Evolutionary conservation across 2,888 invertebrate genomes (phyloP).

Genomic region (Camptogramma bilineatum): DNA sequence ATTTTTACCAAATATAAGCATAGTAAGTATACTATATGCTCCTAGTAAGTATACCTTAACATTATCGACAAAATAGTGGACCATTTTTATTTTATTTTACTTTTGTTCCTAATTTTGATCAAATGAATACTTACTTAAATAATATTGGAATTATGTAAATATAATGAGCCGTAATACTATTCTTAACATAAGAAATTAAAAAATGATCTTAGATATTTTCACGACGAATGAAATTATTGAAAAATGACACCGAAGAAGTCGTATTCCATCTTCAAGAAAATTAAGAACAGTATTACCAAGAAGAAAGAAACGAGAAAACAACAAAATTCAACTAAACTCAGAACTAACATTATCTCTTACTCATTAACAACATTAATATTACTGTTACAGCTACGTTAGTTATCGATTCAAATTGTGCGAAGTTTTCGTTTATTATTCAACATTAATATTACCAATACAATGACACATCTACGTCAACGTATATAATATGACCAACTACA

Average conservation of each 20-base stretch:
- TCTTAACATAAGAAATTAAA: conserved; percentile 16
- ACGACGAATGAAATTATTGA: conserved; percentile 1
- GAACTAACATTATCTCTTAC: conserved; percentile 50
- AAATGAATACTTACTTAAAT: conserved; percentile 55
- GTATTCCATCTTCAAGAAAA: background rate
- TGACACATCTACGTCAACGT: conserved; percentile 78
- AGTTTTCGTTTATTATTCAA: conserved; percentile 70
- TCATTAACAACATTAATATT: conserved; percentile 63
- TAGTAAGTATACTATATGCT: conserved; percentile 65
- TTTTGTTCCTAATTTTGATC: conserved; percentile 78
- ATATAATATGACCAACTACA: conserved; percentile 63
- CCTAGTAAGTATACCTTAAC: conserved; percentile 66
- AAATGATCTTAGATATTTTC: conserved; percentile 1
- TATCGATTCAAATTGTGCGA: conserved; percentile 83
- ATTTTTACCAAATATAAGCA: conserved; percentile 62
- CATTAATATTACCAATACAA: conserved; percentile 65
- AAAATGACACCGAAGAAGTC: conserved; percentile 5
- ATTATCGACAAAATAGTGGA: conserved; percentile 80
- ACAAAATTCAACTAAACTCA: conserved; percentile 26
- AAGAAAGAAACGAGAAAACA: conserved; percentile 18
- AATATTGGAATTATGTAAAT: conserved; percentile 48
- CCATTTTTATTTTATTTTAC: conserved; percentile 64
- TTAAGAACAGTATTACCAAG: conserved; percentile 13
- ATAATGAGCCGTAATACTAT: conserved; percentile 30
- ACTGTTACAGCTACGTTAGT: conserved; percentile 77